Evolutionary conservation across 2,113 vertebrate genomes (phyloP).

Genomic region (Hippocampus guttulatus): DNA sequence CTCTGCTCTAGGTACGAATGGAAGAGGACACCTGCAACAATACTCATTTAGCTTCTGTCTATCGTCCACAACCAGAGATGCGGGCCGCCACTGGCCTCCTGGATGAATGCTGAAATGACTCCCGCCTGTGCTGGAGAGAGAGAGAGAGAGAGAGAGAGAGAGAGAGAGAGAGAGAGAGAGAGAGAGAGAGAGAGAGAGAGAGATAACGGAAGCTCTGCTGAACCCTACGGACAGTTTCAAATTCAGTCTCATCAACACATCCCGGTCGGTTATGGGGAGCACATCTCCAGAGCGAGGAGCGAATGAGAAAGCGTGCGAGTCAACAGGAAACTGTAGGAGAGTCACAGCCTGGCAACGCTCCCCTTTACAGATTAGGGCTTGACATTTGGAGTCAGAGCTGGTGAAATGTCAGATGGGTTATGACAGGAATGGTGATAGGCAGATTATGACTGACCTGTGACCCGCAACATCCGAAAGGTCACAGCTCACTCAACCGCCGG

Average conservation of each 20-base stretch:
- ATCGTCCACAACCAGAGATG: slow-evolving; percentile 34
- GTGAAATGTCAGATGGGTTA: slow-evolving; percentile 66
- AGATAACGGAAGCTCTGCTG: slow-evolving; percentile 3
- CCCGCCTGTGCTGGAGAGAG: slow-evolving; percentile 1
- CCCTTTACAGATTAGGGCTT: slow-evolving; percentile 50
- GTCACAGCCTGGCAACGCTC: slow-evolving; percentile 21
- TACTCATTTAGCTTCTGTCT: slow-evolving; percentile 49
- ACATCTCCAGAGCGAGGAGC: slow-evolving; percentile 26
- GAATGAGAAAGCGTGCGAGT: slow-evolving; percentile 11
- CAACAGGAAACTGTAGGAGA: slow-evolving; percentile 22
- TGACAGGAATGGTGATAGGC: slow-evolving; percentile 64
- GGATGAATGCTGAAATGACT: slow-evolving; percentile 13
- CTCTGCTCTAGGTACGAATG: slow-evolving; percentile 33
- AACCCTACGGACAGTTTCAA: slow-evolving; percentile 32
- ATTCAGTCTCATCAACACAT: slow-evolving; percentile 32
- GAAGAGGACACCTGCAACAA: slow-evolving; percentile 50
- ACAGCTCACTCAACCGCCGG: slow-evolving; percentile 36
- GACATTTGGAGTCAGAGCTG: slow-evolving; percentile 63
- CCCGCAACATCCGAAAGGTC: slow-evolving; percentile 59
- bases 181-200: neutral
- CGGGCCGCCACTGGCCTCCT: slow-evolving; percentile 17
- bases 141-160: neutral
- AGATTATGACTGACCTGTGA: slow-evolving; percentile 64
- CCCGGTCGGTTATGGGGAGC: slow-evolving; percentile 31
- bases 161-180: neutral